phyloP scores from a whole-genome alignment of 2,113 vertebrate genomes.

The Chloropsis cyanopogon region DNA sequence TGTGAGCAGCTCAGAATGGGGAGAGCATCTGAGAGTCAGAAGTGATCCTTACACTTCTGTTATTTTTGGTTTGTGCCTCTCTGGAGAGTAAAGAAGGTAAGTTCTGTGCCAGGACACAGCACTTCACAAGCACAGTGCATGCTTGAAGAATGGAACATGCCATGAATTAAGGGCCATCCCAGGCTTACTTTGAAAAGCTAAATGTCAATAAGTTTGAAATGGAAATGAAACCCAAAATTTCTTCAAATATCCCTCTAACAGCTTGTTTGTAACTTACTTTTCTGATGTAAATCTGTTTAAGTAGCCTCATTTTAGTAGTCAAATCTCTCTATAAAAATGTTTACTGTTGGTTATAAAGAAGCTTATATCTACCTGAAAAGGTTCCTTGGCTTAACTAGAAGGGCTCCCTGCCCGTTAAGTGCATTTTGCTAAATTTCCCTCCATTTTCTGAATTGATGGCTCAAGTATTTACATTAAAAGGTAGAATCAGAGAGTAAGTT shows the following conservation, averaged over 20 bases:
- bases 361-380: neutral
- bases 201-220: neutral
- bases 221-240: neutral
- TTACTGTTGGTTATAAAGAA: neutral
- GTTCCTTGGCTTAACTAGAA: neutral
- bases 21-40: neutral
- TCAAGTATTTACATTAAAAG: neutral
- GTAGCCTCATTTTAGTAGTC: neutral
- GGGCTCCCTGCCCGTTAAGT: neutral
- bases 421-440: neutral
- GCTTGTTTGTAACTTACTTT: neutral
- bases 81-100: slow-evolving; percentile 76
- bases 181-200: slow-evolving; percentile 44
- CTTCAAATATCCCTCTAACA: neutral
- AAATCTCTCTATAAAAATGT: neutral
- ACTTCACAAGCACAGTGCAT: slow-evolving; percentile 52
- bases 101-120: neutral
- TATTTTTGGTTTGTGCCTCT: slow-evolving; percentile 72
- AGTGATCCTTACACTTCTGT: slow-evolving; percentile 41
- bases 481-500: neutral
- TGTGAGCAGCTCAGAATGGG: slow-evolving; percentile 11
- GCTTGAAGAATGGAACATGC: neutral
- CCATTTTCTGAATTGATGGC: neutral
- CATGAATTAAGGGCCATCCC: slow-evolving; percentile 20
- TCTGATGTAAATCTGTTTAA: neutral